Conservation (phyloP, 92 coral and sea anemone genomes). For the Bergia puertoricense region DNA sequence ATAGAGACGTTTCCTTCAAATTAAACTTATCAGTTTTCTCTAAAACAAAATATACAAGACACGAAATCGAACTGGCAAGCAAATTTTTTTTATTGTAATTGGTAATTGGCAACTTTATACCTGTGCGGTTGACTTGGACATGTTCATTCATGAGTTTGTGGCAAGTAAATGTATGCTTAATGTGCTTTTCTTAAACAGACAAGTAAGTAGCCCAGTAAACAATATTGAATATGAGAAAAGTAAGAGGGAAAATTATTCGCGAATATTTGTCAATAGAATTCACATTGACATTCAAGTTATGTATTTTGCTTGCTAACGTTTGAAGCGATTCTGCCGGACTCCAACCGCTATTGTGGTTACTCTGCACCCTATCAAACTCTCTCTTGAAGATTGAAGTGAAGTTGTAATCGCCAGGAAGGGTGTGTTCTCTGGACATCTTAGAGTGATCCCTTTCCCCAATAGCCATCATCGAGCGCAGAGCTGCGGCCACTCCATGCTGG, state of each 20-base stretch:
- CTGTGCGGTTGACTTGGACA: too few species aligned
- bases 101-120: too few species aligned
- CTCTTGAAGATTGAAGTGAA: background rate
- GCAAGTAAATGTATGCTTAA: background rate
- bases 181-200: background rate
- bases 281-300: background rate
- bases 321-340: background rate
- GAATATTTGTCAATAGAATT: conserved; percentile 10
- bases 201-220: background rate
- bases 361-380: background rate
- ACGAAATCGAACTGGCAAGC: too few species aligned
- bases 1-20: too few species aligned
- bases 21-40: too few species aligned
- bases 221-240: background rate
- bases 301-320: background rate
- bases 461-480: background rate
- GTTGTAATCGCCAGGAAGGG: background rate
- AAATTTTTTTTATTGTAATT: too few species aligned
- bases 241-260: background rate
- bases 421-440: background rate
- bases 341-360: background rate
- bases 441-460: background rate
- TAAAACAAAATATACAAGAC: too few species aligned
- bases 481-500: background rate
- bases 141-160: background rate